Evolutionary conservation across 2,113 vertebrate species (phyloP).

Genomic region (Otocyon megalotis): DNA sequence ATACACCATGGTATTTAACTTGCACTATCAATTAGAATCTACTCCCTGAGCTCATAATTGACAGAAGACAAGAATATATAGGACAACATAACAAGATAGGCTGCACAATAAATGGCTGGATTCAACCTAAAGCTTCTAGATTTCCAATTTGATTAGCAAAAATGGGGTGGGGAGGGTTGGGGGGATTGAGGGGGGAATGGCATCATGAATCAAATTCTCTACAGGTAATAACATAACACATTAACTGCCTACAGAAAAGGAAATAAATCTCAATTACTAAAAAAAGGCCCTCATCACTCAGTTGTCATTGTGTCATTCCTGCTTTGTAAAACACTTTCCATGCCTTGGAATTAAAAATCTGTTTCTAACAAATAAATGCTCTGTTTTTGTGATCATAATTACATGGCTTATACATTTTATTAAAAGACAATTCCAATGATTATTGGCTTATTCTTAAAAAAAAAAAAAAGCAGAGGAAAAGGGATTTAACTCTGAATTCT

Average conservation of each 20-base stretch:
- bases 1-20: background rate
- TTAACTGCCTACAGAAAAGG: slow-evolving; percentile 22
- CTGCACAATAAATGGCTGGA: background rate
- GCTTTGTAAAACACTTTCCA: slow-evolving; percentile 10
- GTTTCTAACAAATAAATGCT: background rate
- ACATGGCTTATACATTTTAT: background rate
- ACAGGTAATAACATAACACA: slow-evolving; percentile 35
- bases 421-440: slow-evolving; percentile 11
- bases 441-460: background rate
- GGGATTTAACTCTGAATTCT: background rate
- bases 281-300: background rate
- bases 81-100: background rate
- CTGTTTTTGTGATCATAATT: slow-evolving; percentile 10
- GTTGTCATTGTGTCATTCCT: background rate
- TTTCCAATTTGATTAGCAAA: slow-evolving; percentile 34
- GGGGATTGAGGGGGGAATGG: background rate
- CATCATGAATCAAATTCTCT: background rate
- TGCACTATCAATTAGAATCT: slow-evolving; percentile 35
- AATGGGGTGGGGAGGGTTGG: background rate
- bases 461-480: background rate
- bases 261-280: slow-evolving; percentile 57
- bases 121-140: background rate
- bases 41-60: slow-evolving; percentile 9
- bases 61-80: background rate
- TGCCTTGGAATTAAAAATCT: background rate